A percentile compares a stretch with the other conserved stretches of the same genome.
phyloP scores from a whole-genome alignment of 2,888 invertebrate species.

The Cephus pygmeus region DNA sequence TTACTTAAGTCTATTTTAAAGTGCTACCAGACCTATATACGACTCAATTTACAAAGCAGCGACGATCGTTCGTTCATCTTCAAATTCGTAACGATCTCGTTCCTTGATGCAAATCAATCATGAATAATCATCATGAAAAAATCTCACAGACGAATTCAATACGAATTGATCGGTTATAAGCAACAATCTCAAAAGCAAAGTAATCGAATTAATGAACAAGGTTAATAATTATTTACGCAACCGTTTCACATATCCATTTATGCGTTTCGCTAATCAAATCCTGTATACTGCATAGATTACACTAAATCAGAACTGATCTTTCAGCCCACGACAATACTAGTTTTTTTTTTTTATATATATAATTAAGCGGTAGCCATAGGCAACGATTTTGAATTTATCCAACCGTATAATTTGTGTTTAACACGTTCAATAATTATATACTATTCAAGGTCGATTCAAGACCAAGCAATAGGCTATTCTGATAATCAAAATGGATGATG shows the following conservation, averaged over 20 bases:
- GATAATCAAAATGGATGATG: background rate
- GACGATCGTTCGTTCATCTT: background rate
- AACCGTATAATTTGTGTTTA: background rate
- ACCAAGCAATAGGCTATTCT: background rate
- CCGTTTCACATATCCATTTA: background rate
- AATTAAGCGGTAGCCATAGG: background rate
- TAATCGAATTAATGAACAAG: background rate
- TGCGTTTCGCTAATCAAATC: background rate
- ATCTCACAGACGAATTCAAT: background rate
- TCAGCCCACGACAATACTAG: background rate
- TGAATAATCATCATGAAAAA: background rate
- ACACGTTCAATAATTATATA: background rate
- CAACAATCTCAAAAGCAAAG: background rate
- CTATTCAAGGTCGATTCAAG: background rate
- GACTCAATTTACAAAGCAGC: background rate
- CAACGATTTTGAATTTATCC: background rate
- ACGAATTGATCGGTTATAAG: background rate
- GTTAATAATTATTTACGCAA: background rate
- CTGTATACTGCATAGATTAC: background rate
- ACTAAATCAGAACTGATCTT: background rate
- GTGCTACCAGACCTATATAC: background rate
- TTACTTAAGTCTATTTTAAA: background rate
- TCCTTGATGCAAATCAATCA: background rate
- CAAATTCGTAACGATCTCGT: background rate
- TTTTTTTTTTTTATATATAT: background rate